Evolutionary conservation across 2,113 vertebrate species (phyloP).

Genomic region (Anthoscopus minutus): DNA sequence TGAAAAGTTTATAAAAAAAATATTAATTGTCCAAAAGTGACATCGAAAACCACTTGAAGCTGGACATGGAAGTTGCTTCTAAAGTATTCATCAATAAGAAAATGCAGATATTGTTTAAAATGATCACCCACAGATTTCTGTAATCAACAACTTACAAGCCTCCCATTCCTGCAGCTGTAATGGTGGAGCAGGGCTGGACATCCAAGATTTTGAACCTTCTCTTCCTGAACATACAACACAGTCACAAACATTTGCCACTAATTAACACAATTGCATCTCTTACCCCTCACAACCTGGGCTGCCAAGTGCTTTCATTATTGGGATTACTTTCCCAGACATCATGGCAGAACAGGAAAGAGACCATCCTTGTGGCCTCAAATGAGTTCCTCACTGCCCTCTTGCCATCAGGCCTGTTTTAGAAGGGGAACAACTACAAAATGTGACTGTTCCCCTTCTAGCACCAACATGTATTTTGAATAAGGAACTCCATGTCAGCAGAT

Average conservation of each 20-base stretch:
- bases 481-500: constrained; percentile 44
- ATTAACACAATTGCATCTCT: neutral
- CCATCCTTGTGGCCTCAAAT: neutral
- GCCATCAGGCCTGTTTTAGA: constrained; percentile 14
- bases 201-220: neutral
- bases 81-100: constrained; percentile 47
- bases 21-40: constrained; percentile 55
- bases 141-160: constrained; percentile 1
- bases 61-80: constrained; percentile 56
- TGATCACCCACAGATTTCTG: constrained; percentile 27
- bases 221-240: neutral
- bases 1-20: constrained; percentile 61
- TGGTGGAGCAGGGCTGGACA: neutral
- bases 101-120: constrained; percentile 35
- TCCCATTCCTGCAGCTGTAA: constrained; percentile 1
- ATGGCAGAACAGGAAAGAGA: neutral
- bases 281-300: neutral
- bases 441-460: constrained; percentile 24
- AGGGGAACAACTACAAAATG: neutral
- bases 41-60: constrained; percentile 44
- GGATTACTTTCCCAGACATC: neutral
- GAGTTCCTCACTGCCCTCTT: neutral
- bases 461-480: neutral
- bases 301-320: neutral
- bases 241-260: neutral